These are phyloP conservation scores for Ceratotherium simum DNA, from an alignment of 2,113 vertebrate genomes.

Conservation along the genomic window DNA sequence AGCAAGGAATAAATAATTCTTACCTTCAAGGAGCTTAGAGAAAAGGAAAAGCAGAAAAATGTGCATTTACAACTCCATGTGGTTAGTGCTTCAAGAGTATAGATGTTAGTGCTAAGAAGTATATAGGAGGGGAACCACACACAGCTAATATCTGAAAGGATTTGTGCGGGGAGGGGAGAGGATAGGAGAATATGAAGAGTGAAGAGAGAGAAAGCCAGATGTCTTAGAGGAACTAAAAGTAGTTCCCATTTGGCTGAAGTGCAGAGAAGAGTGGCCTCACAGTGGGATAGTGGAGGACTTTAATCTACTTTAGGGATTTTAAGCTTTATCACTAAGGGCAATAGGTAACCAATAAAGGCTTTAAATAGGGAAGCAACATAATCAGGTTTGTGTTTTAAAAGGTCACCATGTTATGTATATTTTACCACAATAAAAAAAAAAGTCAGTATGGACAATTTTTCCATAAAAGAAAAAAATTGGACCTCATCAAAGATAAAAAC, in stretches of 20 bases:
- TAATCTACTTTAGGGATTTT: not conserved
- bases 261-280: not conserved
- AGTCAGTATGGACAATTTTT: not conserved
- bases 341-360: not conserved
- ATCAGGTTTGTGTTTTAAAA: not conserved
- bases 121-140: rapidly evolving
- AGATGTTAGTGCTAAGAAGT: not conserved
- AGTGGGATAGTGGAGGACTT: not conserved
- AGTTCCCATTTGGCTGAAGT: not conserved
- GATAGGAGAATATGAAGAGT: not conserved
- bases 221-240: not conserved
- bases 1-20: not conserved
- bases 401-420: not conserved
- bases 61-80: too few relatives aligned
- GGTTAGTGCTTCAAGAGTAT: not conserved
- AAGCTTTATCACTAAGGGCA: not conserved
- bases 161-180: not conserved
- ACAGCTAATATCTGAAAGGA: not conserved
- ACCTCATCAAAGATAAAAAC: not conserved
- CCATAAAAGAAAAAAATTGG: not conserved
- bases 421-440: not conserved
- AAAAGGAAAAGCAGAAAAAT: not conserved
- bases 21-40: not conserved
- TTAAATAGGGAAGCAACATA: not conserved
- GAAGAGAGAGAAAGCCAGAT: not conserved